Base-by-base conservation (phyloP, 2,797 vertebrate species). In the Labroides dimidiatus region DNA sequence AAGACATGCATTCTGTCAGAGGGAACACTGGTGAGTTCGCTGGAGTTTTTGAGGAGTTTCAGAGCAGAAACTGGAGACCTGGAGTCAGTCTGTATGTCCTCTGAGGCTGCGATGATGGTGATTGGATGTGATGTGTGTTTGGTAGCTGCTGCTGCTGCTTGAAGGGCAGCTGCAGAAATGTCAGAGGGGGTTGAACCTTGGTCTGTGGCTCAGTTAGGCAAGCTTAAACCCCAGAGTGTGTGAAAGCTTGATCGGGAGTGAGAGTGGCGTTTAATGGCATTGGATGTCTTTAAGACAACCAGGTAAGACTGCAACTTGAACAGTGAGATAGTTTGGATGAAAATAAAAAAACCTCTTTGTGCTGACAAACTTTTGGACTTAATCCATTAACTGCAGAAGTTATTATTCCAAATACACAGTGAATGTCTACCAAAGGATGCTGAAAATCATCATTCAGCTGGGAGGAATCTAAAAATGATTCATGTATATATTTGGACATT, bases 121-220 rank as follows among this genome's bases (percentile, higher is more conserved):
- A 93, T 93, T 93, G 87, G 76, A 86, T 57, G 77, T 75, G 93
- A 93, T 71, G 75, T 74, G 66, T 87, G 86, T 84, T 88, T 89
- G 90, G 87, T 90, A 81, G 91, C 76, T 77, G 84, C 85, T 78
- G 86, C 84, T 84, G 82, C 76, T 85, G 77, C 87, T 81, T 84
- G 65, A 77, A 87, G 85, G 75, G 77, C 87, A 88, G 79, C 87
- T 78, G 81, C 69, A 59, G 72, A 80, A 84, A 87, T 88, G 80
- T 84, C 72, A 75, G 64, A 77, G 52, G 67, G 54, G 78, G 68
- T 74, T 82, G 83, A 82, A 80, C 77, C 75, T 68, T 48, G 66
- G 68, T 84, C 78, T 62, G 66, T 80, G 83, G 76, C 80, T 68
- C 16, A 54, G 53, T 81, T 59, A 58, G 64, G 65, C 69, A 65